phyloP scores from a whole-genome alignment of 2,113 vertebrate species.

The Passer montanus region DNA sequence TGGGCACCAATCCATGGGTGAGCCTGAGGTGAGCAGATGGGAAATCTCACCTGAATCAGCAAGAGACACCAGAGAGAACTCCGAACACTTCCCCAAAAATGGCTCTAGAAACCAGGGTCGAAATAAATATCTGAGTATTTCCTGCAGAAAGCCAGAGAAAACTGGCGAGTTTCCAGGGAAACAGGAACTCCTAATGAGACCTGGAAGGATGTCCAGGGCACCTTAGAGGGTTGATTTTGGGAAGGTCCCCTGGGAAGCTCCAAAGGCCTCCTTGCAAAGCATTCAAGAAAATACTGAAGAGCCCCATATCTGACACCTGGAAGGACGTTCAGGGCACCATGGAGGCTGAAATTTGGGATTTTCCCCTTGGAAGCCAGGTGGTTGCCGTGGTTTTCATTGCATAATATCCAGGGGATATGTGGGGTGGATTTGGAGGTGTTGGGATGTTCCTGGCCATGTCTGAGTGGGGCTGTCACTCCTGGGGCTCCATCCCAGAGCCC shows the following conservation, averaged over 20 bases:
- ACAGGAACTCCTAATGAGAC: background rate
- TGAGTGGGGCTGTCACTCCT: background rate
- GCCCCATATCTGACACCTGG: background rate
- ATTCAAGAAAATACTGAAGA: background rate
- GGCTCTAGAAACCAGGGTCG: background rate
- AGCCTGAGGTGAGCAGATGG: background rate
- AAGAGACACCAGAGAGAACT: background rate
- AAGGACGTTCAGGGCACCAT: background rate
- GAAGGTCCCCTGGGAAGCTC: background rate
- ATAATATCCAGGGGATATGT: rapidly evolving
- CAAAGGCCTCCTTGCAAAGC: background rate
- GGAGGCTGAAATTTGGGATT: background rate
- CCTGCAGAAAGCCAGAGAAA: background rate
- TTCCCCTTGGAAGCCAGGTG: background rate
- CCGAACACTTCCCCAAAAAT: background rate
- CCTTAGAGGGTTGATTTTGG: background rate
- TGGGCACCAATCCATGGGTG: background rate
- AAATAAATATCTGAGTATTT: background rate
- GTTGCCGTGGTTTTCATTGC: rapidly evolving
- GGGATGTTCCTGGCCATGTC: background rate
- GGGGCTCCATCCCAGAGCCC: background rate
- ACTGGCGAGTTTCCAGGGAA: background rate
- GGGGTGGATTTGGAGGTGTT: background rate
- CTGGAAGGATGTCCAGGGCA: background rate
- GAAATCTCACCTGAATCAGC: background rate